Evolutionary conservation across 2,888 invertebrate genomes (phyloP), one percentile per base, ranked within the genome.

Genomic region (Spilosoma lubricipeda): DNA sequence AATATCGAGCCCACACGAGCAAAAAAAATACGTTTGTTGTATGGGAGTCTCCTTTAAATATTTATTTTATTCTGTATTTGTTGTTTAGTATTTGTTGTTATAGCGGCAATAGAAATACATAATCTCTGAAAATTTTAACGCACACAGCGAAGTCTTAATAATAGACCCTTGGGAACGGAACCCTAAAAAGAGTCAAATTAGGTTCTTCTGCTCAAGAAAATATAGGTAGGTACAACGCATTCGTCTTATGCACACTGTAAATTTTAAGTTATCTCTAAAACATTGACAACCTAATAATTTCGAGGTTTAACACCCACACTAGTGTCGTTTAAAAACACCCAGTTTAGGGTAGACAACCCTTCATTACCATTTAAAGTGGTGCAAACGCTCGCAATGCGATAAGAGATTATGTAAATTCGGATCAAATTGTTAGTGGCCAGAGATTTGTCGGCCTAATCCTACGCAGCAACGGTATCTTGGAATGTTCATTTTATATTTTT

Each of bases 311-410:
- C 39, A 74, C 81, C 75, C 65, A 59, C 76, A 73, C 77, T 75
- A 75, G 77, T 72, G 76, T 56, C 74, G 56, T 78, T 78, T 74
- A 78, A 78, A 78, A 78, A 78, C 72, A 67, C 73, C 67, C 76
- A 67, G 81, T 84, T 82, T 71, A 82, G 78, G 83, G 74, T 70
- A 72, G 63, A 73, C 73, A 74, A 79, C 87, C 89, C 91, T 90
- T 90, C 89, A 93, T 94, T 93, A 92, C 85, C 92, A 92, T 92
- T 91, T 92, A 91, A 92, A 93, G 92, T 91, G 91, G 86, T 89
- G 87, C 88, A 87, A 89, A 88, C 88, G 90, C 85, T 84, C 83
- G 84, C 85, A 85, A 87, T 83, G 78, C 76, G 78, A 78, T 78
- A 78, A 78, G 78, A 74, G 78, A 78, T 78, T 78, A 78, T 78